Evolutionary conservation across 2,888 invertebrate genomes (phyloP).

Genomic region (Nezara viridula): DNA sequence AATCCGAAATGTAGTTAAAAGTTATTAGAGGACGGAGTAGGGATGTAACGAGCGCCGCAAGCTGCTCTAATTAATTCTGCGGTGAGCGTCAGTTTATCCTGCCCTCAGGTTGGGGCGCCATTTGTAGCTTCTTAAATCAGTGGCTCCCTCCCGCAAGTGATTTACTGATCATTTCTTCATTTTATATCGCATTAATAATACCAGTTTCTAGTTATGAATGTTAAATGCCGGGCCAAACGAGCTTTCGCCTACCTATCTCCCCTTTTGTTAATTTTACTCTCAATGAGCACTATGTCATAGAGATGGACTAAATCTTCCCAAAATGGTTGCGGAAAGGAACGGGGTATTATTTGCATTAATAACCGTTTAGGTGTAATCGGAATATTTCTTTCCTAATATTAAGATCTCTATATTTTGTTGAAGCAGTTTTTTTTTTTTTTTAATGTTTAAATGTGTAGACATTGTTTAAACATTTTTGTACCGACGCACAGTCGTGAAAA

Average conservation of each 20-base stretch:
- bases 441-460: too few species aligned
- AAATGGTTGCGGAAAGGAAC: not conserved
- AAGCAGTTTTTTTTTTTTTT: too few species aligned
- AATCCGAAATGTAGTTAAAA: constrained; percentile 26
- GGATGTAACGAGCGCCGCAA: constrained; percentile 21
- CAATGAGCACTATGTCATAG: not conserved
- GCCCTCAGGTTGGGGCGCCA: constrained; percentile 21
- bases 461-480: too few species aligned
- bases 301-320: not conserved
- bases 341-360: not conserved
- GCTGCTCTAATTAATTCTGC: constrained; percentile 35
- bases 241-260: not conserved
- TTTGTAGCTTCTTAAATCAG: constrained; percentile 32
- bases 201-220: constrained; percentile 16
- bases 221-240: constrained; percentile 6
- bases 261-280: constrained; percentile 4
- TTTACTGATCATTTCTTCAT: constrained; percentile 16
- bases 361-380: not conserved
- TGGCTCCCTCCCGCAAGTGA: not conserved
- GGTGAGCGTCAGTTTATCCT: constrained; percentile 28
- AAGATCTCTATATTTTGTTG: not conserved
- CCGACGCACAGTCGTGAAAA: too few species aligned
- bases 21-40: constrained; percentile 23
- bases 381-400: not conserved
- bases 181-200: constrained; percentile 18